Evolutionary conservation across 2,113 vertebrate species (phyloP), one percentile per base, ranked within the genome.

Genomic region (Scortum barcoo): DNA sequence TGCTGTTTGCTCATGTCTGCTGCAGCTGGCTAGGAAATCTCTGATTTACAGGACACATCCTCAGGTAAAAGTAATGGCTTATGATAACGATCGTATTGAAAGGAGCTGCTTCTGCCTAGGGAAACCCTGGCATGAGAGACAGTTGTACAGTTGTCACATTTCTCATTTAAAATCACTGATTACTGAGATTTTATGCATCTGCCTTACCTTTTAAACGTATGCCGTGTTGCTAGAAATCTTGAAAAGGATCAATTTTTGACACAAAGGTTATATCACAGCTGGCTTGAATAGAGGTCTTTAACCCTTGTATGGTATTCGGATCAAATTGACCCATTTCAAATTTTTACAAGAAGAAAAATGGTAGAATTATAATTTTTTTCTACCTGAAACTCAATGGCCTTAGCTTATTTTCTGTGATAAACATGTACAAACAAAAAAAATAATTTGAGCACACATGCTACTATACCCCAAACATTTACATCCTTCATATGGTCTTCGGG

Each of bases 1-100:
- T 63, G 40, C 38, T 62, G 58, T 62, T 86, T 66, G 16, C 51
- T 70, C 20, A 75, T 60, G 44, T 72, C 58, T 58, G 40, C 66
- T 75, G 20, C 5, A 2, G 40, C n/a, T 48, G 36, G 33, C 33
- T 63, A n/a, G 30, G 20, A 33, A 16, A 36, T 17, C 42, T 72
- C 42, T 28, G 3, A 75, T 54, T 76, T 48, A 54, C 13, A 58
- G 48, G 28, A 70, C 30, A 44, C 14, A 38, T 54, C 17, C 5
- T 17, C 48, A 58, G 26, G 48, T 53, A 13, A 51, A 40, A 51
- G 1, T 11, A 73, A 60, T 14, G 5, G 16, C 46, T 68, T 54
- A 54, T 42, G 33, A 46, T 22, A 12, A 40, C 0, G 3, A 17
- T 26, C 3, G 22, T 53, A 44, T 44, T 80, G 3, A 53, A 51